phyloP scores from a whole-genome alignment of 1,140 invertebrate genomes.

The Zaprionus davidi region DNA sequence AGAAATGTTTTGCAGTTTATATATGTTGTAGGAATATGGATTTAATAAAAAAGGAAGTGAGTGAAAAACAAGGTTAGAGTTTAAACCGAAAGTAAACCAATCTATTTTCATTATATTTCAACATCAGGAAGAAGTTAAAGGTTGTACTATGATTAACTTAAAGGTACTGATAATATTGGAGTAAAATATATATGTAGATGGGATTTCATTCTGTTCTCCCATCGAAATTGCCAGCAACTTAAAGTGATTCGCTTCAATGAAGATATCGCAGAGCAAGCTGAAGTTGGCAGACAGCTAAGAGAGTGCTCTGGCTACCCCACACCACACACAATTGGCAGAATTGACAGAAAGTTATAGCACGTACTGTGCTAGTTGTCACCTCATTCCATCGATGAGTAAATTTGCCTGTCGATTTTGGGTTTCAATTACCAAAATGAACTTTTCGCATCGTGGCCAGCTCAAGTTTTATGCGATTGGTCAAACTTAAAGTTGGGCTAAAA shows the following conservation, averaged over 20 bases:
- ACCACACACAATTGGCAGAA: not conserved
- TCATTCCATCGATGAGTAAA: conserved; percentile 10
- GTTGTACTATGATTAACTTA: no score
- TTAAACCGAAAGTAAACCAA: no score
- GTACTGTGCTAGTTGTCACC: not conserved
- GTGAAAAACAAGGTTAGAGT: no score
- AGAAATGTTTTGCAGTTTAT: no score
- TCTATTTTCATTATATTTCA: no score
- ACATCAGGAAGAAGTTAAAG: no score
- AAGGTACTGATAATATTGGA: no score
- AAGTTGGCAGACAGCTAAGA: not conserved
- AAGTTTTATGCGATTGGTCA: conserved; percentile 25
- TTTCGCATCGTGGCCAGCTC: not conserved
- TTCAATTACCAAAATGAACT: conserved; percentile 26
- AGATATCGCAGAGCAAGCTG: not conserved
- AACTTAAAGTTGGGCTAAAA: conserved; percentile 16
- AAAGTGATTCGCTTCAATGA: no score
- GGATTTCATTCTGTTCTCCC: no score
- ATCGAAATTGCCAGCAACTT: not conserved
- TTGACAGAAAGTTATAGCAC: not conserved
- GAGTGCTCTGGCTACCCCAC: not conserved
- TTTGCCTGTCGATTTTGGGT: conserved; percentile 16
- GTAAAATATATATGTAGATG: no score
- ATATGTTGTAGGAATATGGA: no score
- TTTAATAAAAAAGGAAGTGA: no score